Evolutionary conservation across 1,140 invertebrate species (phyloP), one percentile per base, ranked within the genome.

Genomic region (Psilanteris sp.): DNA sequence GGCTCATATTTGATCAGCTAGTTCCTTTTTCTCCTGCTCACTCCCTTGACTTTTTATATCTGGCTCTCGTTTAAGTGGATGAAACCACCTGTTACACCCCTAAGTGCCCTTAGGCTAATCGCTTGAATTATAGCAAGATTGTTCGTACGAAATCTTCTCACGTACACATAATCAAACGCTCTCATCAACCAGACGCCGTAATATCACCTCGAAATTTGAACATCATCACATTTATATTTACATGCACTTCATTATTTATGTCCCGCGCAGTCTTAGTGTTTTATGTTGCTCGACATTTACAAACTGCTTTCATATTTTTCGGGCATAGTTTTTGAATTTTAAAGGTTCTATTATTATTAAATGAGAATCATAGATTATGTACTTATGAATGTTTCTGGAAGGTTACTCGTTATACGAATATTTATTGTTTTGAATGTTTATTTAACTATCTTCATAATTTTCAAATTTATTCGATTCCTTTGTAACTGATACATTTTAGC

Each of bases 101-200:
- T 72, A 72, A 77, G 74, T 77, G 61, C 74, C 74, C 74, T 77
- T 77, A 77, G 74, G 74, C 74, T 77, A 77, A 77, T 77, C 74
- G 74, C 67, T 50, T 72, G 74, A 72, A 77, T 77, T 77, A 77
- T 77, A 72, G 67, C 74, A 71, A 77, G 74, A 71, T 71, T 67
- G 66, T 70, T 71, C 55, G 41, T 39, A 15, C 46, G 29, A 67
- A 67, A 77, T 77, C 74, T 67, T 18, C 66, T 71, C 74, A 71
- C 74, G 74, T 77, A 61, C 52, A 61, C 32, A 77, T 43, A 77
- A 77, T 77, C 74, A 71, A 77, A 61, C 50, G 57, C 5, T 9
- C 29, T 66, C 41, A 61, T 71, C 64, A 71, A 41, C 39, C 59
- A 44, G 27, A 26, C 48, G 20, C n/a, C 9, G 34, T 32, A 59